Base-by-base conservation (phyloP, 1,140 invertebrate species). In the Drosophila sucinea region DNA sequence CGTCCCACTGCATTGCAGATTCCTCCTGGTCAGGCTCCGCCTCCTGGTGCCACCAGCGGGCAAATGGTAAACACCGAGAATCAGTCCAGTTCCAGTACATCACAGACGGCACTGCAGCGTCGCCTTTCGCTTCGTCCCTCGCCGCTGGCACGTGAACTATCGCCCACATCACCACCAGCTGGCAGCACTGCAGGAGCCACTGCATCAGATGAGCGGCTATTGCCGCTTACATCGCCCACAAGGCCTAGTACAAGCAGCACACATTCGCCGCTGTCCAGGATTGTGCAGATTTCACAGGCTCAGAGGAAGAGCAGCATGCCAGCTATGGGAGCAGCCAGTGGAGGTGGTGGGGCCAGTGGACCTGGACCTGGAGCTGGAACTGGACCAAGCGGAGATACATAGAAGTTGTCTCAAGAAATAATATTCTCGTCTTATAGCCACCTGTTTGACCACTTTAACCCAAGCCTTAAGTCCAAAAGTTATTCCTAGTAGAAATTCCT, bases 291-390 rank as follows among this genome's bases (percentile, higher is more conserved):
- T 40, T 79, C 90, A 38, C 90, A 92, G 77, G 91, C 91, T 23
- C 89, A 91, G 61, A 78, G 91, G 38, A 92, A 92, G 81, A 91
- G 82, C 60, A 92, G 91, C 71, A 91, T 89, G 86, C 90, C 83
- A n/a, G 47, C 17, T 17, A 17, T 60, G 27, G 60, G 41, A n/a
- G 27, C 11, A 32, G 54, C 27, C 0, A 27, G 7, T 25, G 25
- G 4, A 27, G 51, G 23, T 25, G 17, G 4, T 27, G 51, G 25
- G 0, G 55, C 29, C 6, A 32, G 17, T 44, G n/a, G 35, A 10
- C 35, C 41, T 23, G 41, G 41, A 17, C n/a, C 41, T 44, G 44
- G 44, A 27, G 6, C 44, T 51, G 25, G 44, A 2, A 1, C 44
- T 10, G 44, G 44, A 7, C 17, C 17, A 23, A 23, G 25, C 44